Evolutionary conservation across 2,797 vertebrate genomes (phyloP).

Genomic region (Busarellus nigricollis): DNA sequence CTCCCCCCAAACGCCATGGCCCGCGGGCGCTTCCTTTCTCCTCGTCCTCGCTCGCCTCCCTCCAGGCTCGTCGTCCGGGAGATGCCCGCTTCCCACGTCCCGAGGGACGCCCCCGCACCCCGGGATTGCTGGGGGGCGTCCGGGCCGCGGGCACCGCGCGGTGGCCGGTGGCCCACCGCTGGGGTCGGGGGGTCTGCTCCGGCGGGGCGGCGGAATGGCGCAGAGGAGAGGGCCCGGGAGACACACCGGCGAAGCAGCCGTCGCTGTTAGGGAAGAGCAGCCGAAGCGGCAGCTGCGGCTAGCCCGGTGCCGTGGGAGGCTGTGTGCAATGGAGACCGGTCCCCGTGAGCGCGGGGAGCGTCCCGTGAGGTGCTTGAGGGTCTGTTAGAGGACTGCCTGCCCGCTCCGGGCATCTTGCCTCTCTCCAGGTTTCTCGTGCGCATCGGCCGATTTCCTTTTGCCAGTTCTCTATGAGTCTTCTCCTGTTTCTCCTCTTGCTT

Average conservation of each 20-base stretch:
- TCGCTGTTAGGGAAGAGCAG: neutral
- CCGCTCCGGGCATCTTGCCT: neutral
- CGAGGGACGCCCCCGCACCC: neutral
- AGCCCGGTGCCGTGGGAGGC: neutral
- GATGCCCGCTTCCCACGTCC: fast-evolving
- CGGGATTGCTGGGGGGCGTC: too few species aligned
- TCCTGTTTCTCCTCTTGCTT: neutral
- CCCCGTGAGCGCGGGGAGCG: fast-evolving
- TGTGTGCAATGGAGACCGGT: neutral
- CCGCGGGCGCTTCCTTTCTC: neutral
- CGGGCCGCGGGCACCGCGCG: neutral
- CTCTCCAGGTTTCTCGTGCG: neutral
- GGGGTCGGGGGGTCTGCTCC: neutral
- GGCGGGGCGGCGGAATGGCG: fast-evolving
- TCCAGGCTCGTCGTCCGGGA: neutral
- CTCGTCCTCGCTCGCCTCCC: neutral
- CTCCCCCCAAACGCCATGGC: neutral
- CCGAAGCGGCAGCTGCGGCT: neutral
- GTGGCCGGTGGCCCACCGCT: too few species aligned
- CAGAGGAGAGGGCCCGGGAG: neutral
- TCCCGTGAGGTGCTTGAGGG: neutral
- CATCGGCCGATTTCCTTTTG: neutral
- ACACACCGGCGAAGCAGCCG: too few species aligned
- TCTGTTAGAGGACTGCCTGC: neutral
- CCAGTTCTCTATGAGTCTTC: neutral